Evolutionary conservation across 2,797 vertebrate genomes (phyloP).

Genomic region (Chiroxiphia lanceolata): DNA sequence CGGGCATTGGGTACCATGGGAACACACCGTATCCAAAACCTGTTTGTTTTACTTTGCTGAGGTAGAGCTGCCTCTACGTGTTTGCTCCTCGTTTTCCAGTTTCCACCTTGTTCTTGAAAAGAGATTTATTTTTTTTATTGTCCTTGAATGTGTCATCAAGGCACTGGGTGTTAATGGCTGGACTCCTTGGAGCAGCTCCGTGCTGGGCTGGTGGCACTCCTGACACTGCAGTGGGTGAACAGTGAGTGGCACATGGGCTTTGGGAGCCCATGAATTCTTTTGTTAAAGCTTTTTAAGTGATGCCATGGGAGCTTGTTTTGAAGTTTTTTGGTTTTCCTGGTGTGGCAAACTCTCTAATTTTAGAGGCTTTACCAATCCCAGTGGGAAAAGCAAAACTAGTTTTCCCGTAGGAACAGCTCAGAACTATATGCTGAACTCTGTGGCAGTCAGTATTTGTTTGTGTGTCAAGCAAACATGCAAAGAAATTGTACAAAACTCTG

Average conservation of each 20-base stretch:
- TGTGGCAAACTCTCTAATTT: slow-evolving; percentile 3
- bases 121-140: background rate
- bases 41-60: rapidly evolving
- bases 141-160: background rate
- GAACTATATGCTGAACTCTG: background rate
- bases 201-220: rapidly evolving
- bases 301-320: background rate
- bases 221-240: rapidly evolving
- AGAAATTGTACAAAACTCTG: background rate
- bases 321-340: background rate
- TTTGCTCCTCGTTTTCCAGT: background rate
- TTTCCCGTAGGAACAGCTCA: slow-evolving; percentile 33
- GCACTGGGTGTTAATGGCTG: rapidly evolving
- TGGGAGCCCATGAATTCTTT: background rate
- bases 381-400: background rate
- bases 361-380: background rate
- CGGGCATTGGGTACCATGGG: background rate
- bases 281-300: background rate
- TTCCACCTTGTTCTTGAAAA: background rate
- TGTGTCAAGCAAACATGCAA: background rate
- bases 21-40: rapidly evolving
- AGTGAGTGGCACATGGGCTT: background rate
- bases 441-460: background rate
- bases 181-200: rapidly evolving
- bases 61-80: slow-evolving; percentile 6